phyloP scores from a whole-genome alignment of 1,140 invertebrate species.

The Ooceraea biroi region DNA sequence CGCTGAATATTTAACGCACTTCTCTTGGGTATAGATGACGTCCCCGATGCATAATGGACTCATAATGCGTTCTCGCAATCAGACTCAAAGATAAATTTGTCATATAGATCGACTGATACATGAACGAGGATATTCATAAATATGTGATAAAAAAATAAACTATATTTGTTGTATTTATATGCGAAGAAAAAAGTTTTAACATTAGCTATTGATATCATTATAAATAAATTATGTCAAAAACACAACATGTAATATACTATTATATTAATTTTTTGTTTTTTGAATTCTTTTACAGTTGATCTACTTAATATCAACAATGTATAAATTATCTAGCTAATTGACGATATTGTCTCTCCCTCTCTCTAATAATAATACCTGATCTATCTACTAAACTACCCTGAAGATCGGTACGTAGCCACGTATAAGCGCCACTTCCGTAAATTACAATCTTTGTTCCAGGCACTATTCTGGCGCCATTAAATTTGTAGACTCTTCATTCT shows the following conservation, averaged over 20 bases:
- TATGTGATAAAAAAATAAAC: not conserved
- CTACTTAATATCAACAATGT: no score
- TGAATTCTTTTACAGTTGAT: no score
- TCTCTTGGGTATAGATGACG: not conserved
- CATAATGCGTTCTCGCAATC: slow-evolving; percentile 28
- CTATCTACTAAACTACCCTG: not conserved
- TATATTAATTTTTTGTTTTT: no score
- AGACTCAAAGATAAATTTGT: slow-evolving; percentile 43
- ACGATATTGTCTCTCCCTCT: no score
- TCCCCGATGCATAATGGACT: slow-evolving; percentile 27
- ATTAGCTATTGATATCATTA: not conserved
- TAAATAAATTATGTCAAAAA: not conserved
- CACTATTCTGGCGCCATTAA: not conserved
- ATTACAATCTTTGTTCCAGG: not conserved
- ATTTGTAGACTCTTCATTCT: slow-evolving; percentile 11
- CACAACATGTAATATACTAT: no score
- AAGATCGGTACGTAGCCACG: not conserved
- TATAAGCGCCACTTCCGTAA: not conserved
- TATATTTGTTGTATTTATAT: not conserved
- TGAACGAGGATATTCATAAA: not conserved
- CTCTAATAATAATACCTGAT: no score
- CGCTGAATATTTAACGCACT: slow-evolving; percentile 49
- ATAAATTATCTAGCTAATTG: no score
- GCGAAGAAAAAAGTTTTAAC: not conserved
- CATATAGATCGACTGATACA: not conserved